Percentiles rank a stretch among this genome's conserved stretches.
Conservation (phyloP, 2,888 invertebrate species). For the Troides helena region DNA sequence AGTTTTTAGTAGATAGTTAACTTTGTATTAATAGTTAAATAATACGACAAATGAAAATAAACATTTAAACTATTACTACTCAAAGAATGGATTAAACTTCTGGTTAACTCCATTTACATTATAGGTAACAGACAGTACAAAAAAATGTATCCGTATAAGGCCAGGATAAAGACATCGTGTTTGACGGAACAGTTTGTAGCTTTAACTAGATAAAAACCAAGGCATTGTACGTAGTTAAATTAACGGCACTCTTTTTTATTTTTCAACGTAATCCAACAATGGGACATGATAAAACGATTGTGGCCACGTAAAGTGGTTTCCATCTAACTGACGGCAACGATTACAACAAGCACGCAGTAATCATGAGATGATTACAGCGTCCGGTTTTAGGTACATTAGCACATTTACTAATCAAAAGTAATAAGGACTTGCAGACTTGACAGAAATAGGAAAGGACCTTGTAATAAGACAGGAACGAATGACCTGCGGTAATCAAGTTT, state of each 20-base stretch:
- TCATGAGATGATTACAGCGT: constrained; percentile 72
- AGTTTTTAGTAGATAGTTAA: neutral
- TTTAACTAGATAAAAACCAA: constrained; percentile 19
- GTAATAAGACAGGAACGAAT: constrained; percentile 1
- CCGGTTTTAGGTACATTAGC: constrained; percentile 58
- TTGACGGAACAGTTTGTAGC: constrained; percentile 19
- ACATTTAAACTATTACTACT: neutral
- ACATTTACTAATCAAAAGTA: constrained; percentile 62
- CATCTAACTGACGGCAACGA: constrained; percentile 51
- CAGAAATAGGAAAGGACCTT: constrained; percentile 5
- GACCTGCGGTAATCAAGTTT: neutral
- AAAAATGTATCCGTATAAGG: constrained; percentile 39
- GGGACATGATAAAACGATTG: constrained; percentile 53
- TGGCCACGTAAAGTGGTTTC: constrained; percentile 63
- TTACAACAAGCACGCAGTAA: constrained; percentile 67
- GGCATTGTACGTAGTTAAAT: constrained; percentile 25
- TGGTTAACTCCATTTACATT: constrained; percentile 39
- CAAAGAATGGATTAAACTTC: constrained; percentile 46
- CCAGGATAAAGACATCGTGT: constrained; percentile 32
- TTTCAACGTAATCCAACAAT: constrained; percentile 44
- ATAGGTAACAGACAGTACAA: constrained; percentile 35
- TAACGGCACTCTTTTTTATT: constrained; percentile 33
- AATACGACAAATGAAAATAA: neutral
- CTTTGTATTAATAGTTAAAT: neutral
- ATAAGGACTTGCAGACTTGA: constrained; percentile 13